These are phyloP conservation scores for Abrostola triplasia DNA, from an alignment of 2,888 invertebrate genomes.

Conservation along the genomic window DNA sequence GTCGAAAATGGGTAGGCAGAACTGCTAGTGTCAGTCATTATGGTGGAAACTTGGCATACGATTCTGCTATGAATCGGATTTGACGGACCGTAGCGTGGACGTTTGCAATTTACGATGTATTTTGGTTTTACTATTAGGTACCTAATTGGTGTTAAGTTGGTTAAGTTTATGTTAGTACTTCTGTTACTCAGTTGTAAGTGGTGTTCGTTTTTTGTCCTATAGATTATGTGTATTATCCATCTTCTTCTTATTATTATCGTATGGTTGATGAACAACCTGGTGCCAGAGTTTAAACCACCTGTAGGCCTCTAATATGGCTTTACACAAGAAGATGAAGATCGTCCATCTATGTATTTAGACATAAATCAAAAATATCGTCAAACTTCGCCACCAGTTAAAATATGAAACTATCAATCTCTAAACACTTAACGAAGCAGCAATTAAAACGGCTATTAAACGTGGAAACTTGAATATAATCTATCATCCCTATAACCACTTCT, in stretches of 20 bases:
- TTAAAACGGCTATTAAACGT: slow-evolving; percentile 42
- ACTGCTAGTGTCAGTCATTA: slow-evolving; percentile 40
- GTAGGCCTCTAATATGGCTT: too few relatives aligned
- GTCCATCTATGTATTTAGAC: too few relatives aligned
- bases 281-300: too few relatives aligned
- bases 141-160: background rate
- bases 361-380: too few relatives aligned
- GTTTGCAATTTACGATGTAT: background rate
- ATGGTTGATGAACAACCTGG: too few relatives aligned
- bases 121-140: background rate
- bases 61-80: slow-evolving; percentile 5
- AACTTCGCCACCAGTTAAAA: background rate
- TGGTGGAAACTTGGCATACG: slow-evolving; percentile 26
- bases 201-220: too few relatives aligned
- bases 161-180: too few relatives aligned
- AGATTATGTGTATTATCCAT: too few relatives aligned
- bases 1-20: slow-evolving; percentile 34
- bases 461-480: slow-evolving; percentile 60
- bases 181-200: too few relatives aligned
- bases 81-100: background rate
- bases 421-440: slow-evolving; percentile 40
- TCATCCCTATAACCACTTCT: slow-evolving; percentile 52
- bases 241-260: too few relatives aligned
- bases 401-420: slow-evolving; percentile 13
- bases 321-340: too few relatives aligned